A percentile compares a stretch with the other conserved stretches of the same genome.
Evolutionary conservation across 2,888 invertebrate species (phyloP).

Genomic region (Brachyptera risi): DNA sequence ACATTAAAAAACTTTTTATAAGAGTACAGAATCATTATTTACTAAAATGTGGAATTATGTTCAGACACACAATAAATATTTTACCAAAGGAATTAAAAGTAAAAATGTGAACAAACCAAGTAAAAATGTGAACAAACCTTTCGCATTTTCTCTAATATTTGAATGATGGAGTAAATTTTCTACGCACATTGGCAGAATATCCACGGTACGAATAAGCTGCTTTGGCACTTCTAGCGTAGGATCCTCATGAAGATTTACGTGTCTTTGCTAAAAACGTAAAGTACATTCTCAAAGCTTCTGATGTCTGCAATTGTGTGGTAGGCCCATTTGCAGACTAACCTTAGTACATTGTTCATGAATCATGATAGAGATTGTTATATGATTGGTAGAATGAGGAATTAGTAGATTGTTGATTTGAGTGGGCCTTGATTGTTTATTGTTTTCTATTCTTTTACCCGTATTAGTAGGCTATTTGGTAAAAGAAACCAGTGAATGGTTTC

Average conservation of each 20-base stretch:
- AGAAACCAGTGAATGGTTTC: too few relatives aligned
- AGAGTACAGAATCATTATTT: background rate
- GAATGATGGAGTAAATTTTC: slow-evolving; percentile 48
- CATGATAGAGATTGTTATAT: too few relatives aligned
- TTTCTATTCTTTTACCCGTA: too few relatives aligned
- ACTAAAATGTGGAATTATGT: background rate
- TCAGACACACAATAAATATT: background rate
- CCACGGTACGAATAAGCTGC: slow-evolving; percentile 40
- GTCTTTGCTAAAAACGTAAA: slow-evolving; percentile 41
- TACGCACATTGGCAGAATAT: slow-evolving; percentile 45
- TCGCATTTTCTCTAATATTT: slow-evolving; percentile 42
- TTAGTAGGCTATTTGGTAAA: too few relatives aligned
- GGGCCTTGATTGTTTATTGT: background rate
- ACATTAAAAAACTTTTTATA: too few relatives aligned
- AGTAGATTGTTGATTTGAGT: background rate
- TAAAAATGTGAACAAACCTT: slow-evolving; percentile 38
- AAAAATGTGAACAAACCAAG: slow-evolving; percentile 1
- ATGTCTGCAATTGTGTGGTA: background rate
- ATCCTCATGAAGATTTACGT: slow-evolving; percentile 42
- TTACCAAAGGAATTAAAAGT: too few relatives aligned
- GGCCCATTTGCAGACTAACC: too few relatives aligned
- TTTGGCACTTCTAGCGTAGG: slow-evolving; percentile 36
- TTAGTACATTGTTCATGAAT: too few relatives aligned
- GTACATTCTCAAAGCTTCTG: too few relatives aligned
- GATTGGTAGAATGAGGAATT: background rate